Percentiles rank a stretch among this genome's conserved stretches.
Conservation (phyloP, 1,140 invertebrate species). For the Rhagoletis pomonella region DNA sequence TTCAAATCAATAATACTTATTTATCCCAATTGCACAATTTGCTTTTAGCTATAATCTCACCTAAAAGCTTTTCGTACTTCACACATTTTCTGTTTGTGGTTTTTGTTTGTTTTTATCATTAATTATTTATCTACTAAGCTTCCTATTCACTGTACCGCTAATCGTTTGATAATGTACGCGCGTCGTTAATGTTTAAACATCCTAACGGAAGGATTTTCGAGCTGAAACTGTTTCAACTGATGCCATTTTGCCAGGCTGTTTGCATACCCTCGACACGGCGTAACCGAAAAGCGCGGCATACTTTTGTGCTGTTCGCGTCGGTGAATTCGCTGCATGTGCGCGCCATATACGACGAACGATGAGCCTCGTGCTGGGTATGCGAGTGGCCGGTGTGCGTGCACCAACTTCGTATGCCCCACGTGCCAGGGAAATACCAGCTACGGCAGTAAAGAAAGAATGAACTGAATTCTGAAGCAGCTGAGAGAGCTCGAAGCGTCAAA, state of each 20-base stretch:
- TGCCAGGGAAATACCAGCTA: background rate
- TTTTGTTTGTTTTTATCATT: conserved; percentile 16
- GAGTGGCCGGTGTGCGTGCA: background rate
- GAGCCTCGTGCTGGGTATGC: background rate
- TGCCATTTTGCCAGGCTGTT: conserved; percentile 32
- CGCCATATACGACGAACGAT: background rate
- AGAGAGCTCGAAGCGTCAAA: background rate
- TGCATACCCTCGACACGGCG: conserved; percentile 3
- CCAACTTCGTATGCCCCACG: background rate
- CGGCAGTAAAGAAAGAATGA: background rate
- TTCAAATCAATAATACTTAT: too few species aligned
- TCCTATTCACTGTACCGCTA: background rate
- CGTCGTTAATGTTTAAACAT: conserved; percentile 17
- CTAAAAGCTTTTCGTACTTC: too few species aligned
- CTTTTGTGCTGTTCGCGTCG: background rate
- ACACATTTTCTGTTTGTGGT: too few species aligned
- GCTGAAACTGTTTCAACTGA: conserved; percentile 25
- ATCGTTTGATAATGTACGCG: background rate
- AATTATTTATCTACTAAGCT: background rate
- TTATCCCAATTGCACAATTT: too few species aligned
- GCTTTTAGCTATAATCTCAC: too few species aligned
- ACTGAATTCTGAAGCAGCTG: background rate
- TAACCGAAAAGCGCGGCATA: conserved; percentile 17
- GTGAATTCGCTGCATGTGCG: background rate
- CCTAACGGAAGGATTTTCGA: conserved; percentile 29